Evolutionary conservation across 2,888 invertebrate genomes (phyloP), one percentile per base, ranked within the genome.

Genomic region (Caenorhabditis becei): DNA sequence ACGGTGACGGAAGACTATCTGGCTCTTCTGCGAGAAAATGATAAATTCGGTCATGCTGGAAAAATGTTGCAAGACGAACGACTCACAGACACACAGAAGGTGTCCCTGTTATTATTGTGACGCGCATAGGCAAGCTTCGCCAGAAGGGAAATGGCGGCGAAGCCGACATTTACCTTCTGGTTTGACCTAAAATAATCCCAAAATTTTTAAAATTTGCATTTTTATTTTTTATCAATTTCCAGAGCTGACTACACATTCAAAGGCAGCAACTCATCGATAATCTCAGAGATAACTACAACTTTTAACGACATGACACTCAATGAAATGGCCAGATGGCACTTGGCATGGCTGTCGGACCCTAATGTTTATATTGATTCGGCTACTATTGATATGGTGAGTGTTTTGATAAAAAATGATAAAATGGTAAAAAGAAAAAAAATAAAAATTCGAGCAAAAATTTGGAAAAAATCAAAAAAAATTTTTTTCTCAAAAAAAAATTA

Each of bases 311-410:
- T 74, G 20, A 66, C 59, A 0, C n/a, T 66, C 20, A n/a, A 28
- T 14, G 66, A 75, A 26, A 20, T 66, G 59, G 75, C 75, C 0
- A 1, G 47, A 16, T 75, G 66, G 66, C 75, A 75, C 23, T 20
- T 75, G 14, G 66, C 63, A 11, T 75, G 75, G 75, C 61, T 75
- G n/a, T 61, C 75, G 0, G 75, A 75, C 32, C 51, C 75, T 2
- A 66, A 66, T 26, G 75, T 75, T 16, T 75, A 28, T 37, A 75
- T 75, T 10, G 75, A 75, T 14, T 75, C 75, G 44, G 75, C 75
- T 2, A 61, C 75, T 1, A 66, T 75, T 14, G 75, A 75, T 47
- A 75, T 75, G 75, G 72, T 72, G 41, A 14, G 41, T 14, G 14
- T 41, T 41, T 32, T 10, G 10, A 10, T 32, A 10, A 32, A 32